Evolutionary conservation across 2,888 invertebrate species (phyloP).

Genomic region (Bugula neritina): DNA sequence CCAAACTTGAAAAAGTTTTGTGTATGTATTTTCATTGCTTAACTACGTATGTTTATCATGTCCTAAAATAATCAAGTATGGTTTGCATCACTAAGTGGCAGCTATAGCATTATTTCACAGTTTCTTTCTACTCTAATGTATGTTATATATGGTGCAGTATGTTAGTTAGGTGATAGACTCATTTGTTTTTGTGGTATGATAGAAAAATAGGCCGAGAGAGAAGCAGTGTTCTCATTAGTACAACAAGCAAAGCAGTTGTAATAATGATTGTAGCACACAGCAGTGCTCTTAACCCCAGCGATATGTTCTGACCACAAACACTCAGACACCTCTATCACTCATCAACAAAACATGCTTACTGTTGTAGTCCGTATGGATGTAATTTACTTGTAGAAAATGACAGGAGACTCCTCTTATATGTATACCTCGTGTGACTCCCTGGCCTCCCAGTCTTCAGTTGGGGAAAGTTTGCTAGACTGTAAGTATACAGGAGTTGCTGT

Average conservation of each 20-base stretch:
- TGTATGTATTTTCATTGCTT: no score
- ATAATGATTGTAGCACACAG: neutral
- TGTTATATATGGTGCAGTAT: no score
- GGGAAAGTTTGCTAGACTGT: neutral
- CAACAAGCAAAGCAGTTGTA: neutral
- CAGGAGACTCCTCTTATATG: neutral
- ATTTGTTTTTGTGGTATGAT: neutral
- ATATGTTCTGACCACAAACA: constrained; percentile 4
- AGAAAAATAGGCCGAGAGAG: constrained; percentile 25
- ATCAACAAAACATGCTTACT: no score
- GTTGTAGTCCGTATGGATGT: no score
- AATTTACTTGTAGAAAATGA: constrained; percentile 3
- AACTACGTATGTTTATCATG: no score
- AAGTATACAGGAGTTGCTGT: no score
- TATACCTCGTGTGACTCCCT: constrained; percentile 11
- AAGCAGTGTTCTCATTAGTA: constrained; percentile 9
- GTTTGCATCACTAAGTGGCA: no score
- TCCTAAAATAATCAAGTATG: no score
- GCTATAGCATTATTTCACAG: no score
- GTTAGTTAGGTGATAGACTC: constrained; percentile 12
- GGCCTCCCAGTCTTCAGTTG: neutral
- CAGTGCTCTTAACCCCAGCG: constrained; percentile 24
- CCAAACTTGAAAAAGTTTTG: no score
- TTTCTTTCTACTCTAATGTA: no score
- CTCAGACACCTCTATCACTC: no score